These are phyloP conservation scores for Procavia capensis DNA, from an alignment of 2,113 vertebrate genomes.

Conservation along the genomic window DNA sequence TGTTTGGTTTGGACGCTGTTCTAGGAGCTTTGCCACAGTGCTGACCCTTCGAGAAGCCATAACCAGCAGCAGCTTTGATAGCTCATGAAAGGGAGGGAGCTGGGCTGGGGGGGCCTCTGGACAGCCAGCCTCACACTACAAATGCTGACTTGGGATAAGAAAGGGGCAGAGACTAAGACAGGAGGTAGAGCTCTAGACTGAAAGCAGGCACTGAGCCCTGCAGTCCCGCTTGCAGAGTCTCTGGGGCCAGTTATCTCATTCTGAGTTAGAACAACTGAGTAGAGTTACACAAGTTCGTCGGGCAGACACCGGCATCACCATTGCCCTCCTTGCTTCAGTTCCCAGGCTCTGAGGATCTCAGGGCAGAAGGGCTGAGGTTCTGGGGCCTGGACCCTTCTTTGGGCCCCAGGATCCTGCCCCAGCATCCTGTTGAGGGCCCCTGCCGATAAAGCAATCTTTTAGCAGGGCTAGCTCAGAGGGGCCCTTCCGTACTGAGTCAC, in stretches of 20 bases:
- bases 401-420: not conserved
- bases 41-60: not conserved
- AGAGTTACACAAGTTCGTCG: not conserved
- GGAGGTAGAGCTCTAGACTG: not conserved
- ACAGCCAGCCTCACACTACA: not conserved
- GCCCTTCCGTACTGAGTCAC: not conserved
- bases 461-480: not conserved
- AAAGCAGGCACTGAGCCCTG: not conserved
- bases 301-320: not conserved
- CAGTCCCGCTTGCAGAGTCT: not conserved
- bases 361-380: not conserved
- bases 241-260: not conserved
- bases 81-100: not conserved
- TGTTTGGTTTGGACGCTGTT: not conserved
- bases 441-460: not conserved
- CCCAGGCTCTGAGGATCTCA: conserved; percentile 13
- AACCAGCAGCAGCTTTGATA: not conserved
- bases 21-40: not conserved
- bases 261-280: not conserved
- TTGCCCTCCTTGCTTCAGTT: not conserved
- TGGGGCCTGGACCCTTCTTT: not conserved
- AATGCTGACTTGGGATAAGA: not conserved
- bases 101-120: not conserved
- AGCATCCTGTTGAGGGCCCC: not conserved
- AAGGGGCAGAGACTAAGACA: not conserved